phyloP scores from a whole-genome alignment of 1,140 invertebrate genomes.

The Nomia melanderi region DNA sequence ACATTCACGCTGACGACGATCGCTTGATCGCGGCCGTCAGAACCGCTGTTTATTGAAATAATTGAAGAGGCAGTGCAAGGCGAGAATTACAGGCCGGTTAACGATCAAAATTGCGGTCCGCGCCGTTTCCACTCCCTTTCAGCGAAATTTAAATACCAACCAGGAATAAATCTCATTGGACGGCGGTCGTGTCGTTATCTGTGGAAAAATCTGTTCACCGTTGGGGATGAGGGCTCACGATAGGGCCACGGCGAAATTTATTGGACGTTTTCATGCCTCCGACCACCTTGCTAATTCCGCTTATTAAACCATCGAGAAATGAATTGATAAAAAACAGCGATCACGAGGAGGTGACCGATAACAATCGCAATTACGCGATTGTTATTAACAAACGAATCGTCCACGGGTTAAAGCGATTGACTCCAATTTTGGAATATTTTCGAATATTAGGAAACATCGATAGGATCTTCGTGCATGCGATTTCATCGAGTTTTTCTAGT shows the following conservation, averaged over 20 bases:
- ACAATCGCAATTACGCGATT: too few relatives aligned
- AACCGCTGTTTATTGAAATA: conserved; percentile 19
- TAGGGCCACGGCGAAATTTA: background rate
- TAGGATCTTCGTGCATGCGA: too few relatives aligned
- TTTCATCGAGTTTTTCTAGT: too few relatives aligned
- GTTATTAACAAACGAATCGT: too few relatives aligned
- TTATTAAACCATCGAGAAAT: too few relatives aligned
- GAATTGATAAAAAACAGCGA: too few relatives aligned
- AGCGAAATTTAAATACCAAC: background rate
- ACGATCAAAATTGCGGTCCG: background rate
- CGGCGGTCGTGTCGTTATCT: background rate
- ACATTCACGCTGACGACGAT: background rate
- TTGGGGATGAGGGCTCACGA: background rate
- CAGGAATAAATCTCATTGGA: conserved; percentile 26
- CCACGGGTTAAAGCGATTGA: too few relatives aligned
- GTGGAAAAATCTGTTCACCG: background rate
- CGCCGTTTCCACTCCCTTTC: background rate
- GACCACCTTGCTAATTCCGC: too few relatives aligned
- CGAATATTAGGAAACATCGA: too few relatives aligned
- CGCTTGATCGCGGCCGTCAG: background rate
- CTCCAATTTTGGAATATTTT: too few relatives aligned
- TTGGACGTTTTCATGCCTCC: background rate
- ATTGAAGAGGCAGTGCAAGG: conserved; percentile 3
- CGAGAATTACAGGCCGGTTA: background rate
- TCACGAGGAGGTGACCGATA: too few relatives aligned